Evolutionary conservation across 2,113 vertebrate species (phyloP).

Genomic region (Ictidomys tridecemlineatus): DNA sequence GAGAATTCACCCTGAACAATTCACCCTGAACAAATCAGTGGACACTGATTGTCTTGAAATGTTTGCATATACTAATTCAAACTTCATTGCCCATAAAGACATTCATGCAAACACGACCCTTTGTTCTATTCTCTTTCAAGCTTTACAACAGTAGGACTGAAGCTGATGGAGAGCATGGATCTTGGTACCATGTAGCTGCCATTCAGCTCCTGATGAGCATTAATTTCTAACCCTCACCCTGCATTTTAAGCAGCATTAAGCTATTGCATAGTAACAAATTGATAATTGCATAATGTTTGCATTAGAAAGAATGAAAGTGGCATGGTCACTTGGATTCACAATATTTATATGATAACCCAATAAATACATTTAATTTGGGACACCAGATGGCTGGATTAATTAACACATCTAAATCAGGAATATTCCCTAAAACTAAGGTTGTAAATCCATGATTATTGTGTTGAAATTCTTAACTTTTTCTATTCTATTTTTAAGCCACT

Average conservation of each 20-base stretch:
- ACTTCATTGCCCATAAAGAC: slow-evolving; percentile 66
- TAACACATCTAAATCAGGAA: slow-evolving; percentile 9
- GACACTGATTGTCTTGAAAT: slow-evolving; percentile 71
- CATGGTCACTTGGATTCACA: slow-evolving; percentile 19
- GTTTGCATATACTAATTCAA: slow-evolving; percentile 36
- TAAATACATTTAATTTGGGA: slow-evolving; percentile 29
- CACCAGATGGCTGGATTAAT: background rate
- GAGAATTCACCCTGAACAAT: slow-evolving; percentile 68
- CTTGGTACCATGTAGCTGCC: slow-evolving; percentile 20
- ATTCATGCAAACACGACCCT: slow-evolving; percentile 3
- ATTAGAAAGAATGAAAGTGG: slow-evolving; percentile 43
- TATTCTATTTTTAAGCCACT: background rate
- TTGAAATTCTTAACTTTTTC: background rate
- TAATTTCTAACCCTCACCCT: background rate
- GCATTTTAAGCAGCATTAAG: background rate
- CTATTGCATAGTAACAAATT: slow-evolving; percentile 32
- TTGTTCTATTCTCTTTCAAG: slow-evolving; percentile 56
- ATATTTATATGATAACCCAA: slow-evolving; percentile 15
- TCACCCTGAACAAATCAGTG: slow-evolving; percentile 74
- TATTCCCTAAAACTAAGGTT: background rate
- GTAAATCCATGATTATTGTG: background rate
- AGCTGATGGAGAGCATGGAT: background rate
- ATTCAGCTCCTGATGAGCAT: slow-evolving; percentile 24
- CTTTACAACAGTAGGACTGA: slow-evolving; percentile 50
- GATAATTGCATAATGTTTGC: slow-evolving; percentile 30